Evolutionary conservation across 2,888 invertebrate species (phyloP), one percentile per base, ranked within the genome.

Genomic region (Clunio marinus): DNA sequence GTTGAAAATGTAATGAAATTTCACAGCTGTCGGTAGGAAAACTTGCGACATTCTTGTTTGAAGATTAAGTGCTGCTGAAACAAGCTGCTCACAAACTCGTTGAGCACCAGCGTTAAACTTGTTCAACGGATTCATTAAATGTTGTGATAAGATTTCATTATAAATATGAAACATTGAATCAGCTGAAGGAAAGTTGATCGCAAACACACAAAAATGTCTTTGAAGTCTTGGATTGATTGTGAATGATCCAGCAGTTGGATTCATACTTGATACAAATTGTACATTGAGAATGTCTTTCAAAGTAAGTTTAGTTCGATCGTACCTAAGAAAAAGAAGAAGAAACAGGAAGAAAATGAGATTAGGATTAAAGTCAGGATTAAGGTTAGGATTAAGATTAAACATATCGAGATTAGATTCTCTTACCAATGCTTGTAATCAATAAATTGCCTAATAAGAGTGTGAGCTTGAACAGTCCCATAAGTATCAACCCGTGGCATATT

Each of bases 381-480:
- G n/a, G n/a, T n/a, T n/a, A n/a, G n/a, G n/a, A n/a, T 69, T 73
- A 77, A 84, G n/a, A n/a, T n/a, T n/a, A n/a, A n/a, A n/a, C n/a
- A n/a, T n/a, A n/a, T n/a, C n/a, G n/a, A n/a, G n/a, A n/a, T n/a
- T n/a, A n/a, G n/a, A n/a, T n/a, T n/a, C n/a, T n/a, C n/a, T n/a
- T n/a, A n/a, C 96, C 96, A 97, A 79, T 96, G 96, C 72, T 84
- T 86, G 76, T 96, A 96, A 78, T 96, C 94, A 84, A 96, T 87
- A 76, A 91, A 93, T 76, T 97, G 93, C 22, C 96, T 82, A 70
- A 96, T 88, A 1, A 96, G 82, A 0, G 96, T 96, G 75, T 96
- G 96, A 0, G 96, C 94, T 76, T 96, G 96, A 13, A 96, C 96
- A 0, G 96, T 96, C 69, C 92, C 93, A 77, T 96, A 96, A 69